Base-by-base conservation (phyloP, 2,797 vertebrate genomes). In the Acridotheres tristis region DNA sequence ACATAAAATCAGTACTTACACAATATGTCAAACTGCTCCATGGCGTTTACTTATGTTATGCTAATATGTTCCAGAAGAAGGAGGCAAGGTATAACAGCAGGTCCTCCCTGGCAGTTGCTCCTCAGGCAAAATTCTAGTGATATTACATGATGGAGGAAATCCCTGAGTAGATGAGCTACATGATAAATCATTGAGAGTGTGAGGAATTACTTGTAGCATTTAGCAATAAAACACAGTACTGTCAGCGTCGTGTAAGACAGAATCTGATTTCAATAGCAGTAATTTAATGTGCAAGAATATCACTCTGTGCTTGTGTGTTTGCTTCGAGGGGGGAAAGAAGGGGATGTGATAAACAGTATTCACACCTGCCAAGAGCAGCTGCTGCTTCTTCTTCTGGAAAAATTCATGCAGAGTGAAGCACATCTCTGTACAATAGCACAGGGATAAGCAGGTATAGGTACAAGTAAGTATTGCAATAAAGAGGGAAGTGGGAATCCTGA, bases 81-180 rank as follows among this genome's bases (percentile, higher is more conserved):
- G 72, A 91, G 88, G 58, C 43, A 88, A 84, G 55, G 80, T 76
- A 22, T 73, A 95, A 91, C 71, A 95, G 83, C 80, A 93, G 38
- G 85, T 93, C 29, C 40, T 91, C 63, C 51, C 77, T 73, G 62
- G 80, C 62, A 69, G 69, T 79, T 91, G 79, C 13, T 95, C 95
- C 93, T 91, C 90, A 85, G 91, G 94, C 85, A 93, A 89, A 92
- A 91, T 85, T 93, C 85, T 54, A 54, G 50, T 42, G 30, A 43
- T 91, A 66, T 42, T 90, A 88, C 58, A 88, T 66, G 66, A 55
- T 69, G 23, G 66, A 94, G 62, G 66, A 90, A 94, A 91, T 91
- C 88, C 83, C 83, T 59, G 36, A 92, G 74, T 77, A 80, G 76
- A 95, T 74, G 72, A 92, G 82, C 72, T 85, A 93, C 76, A 54